Evolutionary conservation across 2,797 vertebrate genomes (phyloP), one percentile per base, ranked within the genome.

Genomic region (Xenopus petersii): DNA sequence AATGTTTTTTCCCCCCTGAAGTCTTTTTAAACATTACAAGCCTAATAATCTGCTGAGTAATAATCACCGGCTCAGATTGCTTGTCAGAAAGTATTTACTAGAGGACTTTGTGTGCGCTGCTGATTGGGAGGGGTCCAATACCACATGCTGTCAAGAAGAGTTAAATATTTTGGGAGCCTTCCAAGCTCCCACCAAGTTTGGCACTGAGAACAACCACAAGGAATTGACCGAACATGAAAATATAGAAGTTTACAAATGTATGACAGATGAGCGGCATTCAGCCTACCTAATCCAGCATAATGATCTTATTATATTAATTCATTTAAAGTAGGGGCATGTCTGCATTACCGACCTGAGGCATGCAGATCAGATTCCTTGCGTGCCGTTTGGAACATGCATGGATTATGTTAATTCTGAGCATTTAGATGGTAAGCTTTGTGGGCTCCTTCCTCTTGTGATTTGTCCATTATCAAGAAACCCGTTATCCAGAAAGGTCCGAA

Each of bases 31-130:
- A 30, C 26, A 30, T 76, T 71, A 67, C 7, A 47, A 56, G 30
- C 56, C 49, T 67, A 67, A 77, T 71, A 71, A 71, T 67, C 67
- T 67, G 46, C 68, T 61, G 62, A 71, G 54, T 61, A 61, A 46
- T 54, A 61, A 61, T 30, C 58, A 58, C 71, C 2, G 54, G 13
- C 65, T 66, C 54, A 51, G 24, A 42, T 59, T 60, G 15, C n/a
- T 12, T 67, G 16, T 59, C 17, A 10, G 9, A 17, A 47, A 12
- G 47, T 46, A 70, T 60, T 30, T 56, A 33, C 66, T 47, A 17
- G 16, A n/a, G 36, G 1, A 24, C 17, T 12, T 60, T 64, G 49
- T 51, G 49, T 12, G 11, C 49, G 15, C 13, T 16, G 49, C 67
- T 21, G 46, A 64, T 17, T 64, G 49, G 48, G 36, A 15, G 16